Evolutionary conservation across 2,797 vertebrate genomes (phyloP), one percentile per base, ranked within the genome.

Genomic region (Naso thynnoides): DNA sequence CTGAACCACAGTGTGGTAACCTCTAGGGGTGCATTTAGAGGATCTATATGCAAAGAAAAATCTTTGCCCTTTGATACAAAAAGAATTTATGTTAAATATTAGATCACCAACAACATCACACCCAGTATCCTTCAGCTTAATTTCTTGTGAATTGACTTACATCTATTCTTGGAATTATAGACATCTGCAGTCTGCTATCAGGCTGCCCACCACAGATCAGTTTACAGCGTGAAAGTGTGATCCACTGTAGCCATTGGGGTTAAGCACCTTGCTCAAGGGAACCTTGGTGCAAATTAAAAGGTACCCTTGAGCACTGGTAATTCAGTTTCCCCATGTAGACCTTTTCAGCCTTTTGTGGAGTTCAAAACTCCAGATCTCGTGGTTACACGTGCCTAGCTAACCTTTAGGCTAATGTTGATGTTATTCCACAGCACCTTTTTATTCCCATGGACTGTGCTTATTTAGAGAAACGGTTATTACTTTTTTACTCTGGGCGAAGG

Each of bases 381-480:
- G 6, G 29, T 54, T 39, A 58, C 42, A n/a, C 61, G 61, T 8
- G 14, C 72, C 27, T 23, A 3, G 42, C 57, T 39, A 67, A 52
- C 57, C 56, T 70, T 45, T 11, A 64, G 49, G 59, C 78, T 53
- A 6, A 56, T 39, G 60, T 62, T 63, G 33, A 1, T 49, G 45
- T 57, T 63, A 27, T 23, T 16, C 56, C 38, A 70, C 55, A 8
- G 52, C 77, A 78, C 39, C 14, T 67, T 75, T 61, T 57, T 36
- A 36, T 67, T 75, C 58, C 53, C 29, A 36, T 48, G 66, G 26
- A 54, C 67, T 36, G 24, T 83, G 75, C 86, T 84, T 89, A 73
- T 88, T 85, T 84, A 9, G 70, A 82, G 45, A 73, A 70, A 58
- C 49, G 57, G 76, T 76, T 83, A 80, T 81, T 83, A 82, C 78